Base-by-base conservation (phyloP, 2,797 vertebrate genomes). In the Hozukius guyotensis region DNA sequence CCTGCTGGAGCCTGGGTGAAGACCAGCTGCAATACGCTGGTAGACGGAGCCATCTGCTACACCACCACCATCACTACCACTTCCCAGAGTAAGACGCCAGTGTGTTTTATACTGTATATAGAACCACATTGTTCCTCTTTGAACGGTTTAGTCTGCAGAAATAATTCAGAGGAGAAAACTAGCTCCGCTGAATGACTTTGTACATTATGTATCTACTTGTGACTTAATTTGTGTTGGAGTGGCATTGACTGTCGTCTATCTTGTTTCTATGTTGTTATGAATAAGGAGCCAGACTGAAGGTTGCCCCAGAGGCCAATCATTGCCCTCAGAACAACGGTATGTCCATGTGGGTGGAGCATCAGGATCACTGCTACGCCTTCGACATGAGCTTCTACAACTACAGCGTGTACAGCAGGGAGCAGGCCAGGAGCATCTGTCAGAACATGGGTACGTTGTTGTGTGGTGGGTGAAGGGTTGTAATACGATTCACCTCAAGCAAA, bases 41-140 rank as follows among this genome's bases (percentile, higher is more conserved):
- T 88, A 52, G 96, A 99, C 8, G 98, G 98, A 74, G 97, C 98
- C 86, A 93, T 99, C 92, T 99, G 98, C 92, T 99, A 97, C 87
- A 96, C 92, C 92, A 89, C 76, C 91, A 82, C 64, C 64, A 34
- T 81, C 87, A 83, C 87, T 79, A 92, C 84, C n/a, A 0, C 75
- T 1, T 88, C 60, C 22, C 93, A 94, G 76, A 92, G 96, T 96
- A 89, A 93, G 94, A 80, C 24, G 2, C 4, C 8, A 0, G 32
- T 20, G 31, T 12, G 5, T 29, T 65, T 38, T 29, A 22, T 18
- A 20, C 46, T 49, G 38, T 42, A 8, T 27, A 5, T 24, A 55
- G 6, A 52, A 38, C 4, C n/a, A 32, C 24, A 29, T 6, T 29
- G 1, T 29, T 57, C 11, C n/a, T 20, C 8, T 3, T 25, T 16